Evolutionary conservation across 2,113 vertebrate species (phyloP), one percentile per base, ranked within the genome.

Genomic region (Nothobranchius furzeri): DNA sequence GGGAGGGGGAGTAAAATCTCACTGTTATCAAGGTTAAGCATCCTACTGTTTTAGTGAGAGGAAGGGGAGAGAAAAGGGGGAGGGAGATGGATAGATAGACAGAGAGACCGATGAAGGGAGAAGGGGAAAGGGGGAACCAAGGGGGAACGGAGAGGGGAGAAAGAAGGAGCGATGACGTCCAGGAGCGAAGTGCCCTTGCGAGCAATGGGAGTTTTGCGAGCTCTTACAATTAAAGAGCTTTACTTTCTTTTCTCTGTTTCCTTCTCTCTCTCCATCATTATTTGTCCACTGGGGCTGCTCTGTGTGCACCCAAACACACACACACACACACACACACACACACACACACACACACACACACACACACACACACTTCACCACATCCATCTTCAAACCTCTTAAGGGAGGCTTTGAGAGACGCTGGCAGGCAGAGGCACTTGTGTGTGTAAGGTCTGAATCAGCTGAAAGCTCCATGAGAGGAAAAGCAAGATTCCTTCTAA

Each of bases 1-100:
- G 82, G 86, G 83, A 83, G 83, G 70, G 25, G 64, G 77, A 85
- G 20, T 20, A 20, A 20, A 89, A 85, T 87, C 90, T 91, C 88
- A 88, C 85, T 89, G 89, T 86, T 90, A 90, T 88, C 90, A 93
- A 92, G 91, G 92, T 93, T 91, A 92, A 90, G 87, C 85, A 85
- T 90, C 89, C 90, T 79, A 89, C 90, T 91, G 88, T 88, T 92
- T 88, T 87, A 89, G 89, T 75, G 70, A 85, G 84, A 79, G 85
- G 82, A 86, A 88, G 80, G 84, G 87, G 83, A 86, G 83, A 83
- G 78, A 76, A 75, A 83, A 56, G 73, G 75, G 79, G 76, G 65
- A 79, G 79, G 67, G 86, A 86, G 90, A 90, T 91, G 87, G 90
- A 89, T 88, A 87, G 89, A 89, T 89, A 84, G 75, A 85, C 3